Base-by-base conservation (phyloP, 1,140 invertebrate species). In the Apolygus lucorum region DNA sequence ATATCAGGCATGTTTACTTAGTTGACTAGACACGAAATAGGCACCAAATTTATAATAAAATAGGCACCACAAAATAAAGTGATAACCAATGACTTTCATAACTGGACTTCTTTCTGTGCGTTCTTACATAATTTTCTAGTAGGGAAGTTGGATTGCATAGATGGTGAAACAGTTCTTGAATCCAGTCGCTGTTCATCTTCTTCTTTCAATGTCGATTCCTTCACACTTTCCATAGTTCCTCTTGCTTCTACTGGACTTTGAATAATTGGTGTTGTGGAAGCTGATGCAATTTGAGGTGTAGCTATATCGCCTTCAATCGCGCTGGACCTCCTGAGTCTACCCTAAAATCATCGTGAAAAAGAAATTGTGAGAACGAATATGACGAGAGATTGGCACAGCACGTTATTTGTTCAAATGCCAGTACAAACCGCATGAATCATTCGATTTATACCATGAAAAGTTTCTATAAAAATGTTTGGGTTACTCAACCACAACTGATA, bases 281-380 rank as follows among this genome's bases (percentile, higher is more conserved):
- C 27, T 17, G 69, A 70, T n/a, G n/a, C n/a, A 34, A 67, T 28
- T 17, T 63, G 63, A 28, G 81, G 81, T 0, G 80, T 81, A 2
- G 81, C 78, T 21, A 82, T 71, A 71, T 81, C 79, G 0, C 82
- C 81, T 77, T 84, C 84, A 29, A 84, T 82, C 1, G 84, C 84
- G 69, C 81, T 82, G 0, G 82, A 78, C 73, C 84, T 76, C 52
- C 81, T 75, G 11, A 84, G 72, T 52, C 76, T 74, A 24, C 68
- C 68, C 68, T 73, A 49, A 66, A 64, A 63, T n/a, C n/a, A n/a
- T n/a, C n/a, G n/a, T n/a, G n/a, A n/a, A n/a, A n/a, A n/a, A n/a
- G n/a, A n/a, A n/a, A n/a, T n/a, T n/a, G n/a, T n/a, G n/a, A n/a
- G n/a, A n/a, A n/a, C n/a, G n/a, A n/a, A n/a, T n/a, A n/a, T n/a